Conservation (phyloP, 1,140 invertebrate species). For the Ectropis grisescens region DNA sequence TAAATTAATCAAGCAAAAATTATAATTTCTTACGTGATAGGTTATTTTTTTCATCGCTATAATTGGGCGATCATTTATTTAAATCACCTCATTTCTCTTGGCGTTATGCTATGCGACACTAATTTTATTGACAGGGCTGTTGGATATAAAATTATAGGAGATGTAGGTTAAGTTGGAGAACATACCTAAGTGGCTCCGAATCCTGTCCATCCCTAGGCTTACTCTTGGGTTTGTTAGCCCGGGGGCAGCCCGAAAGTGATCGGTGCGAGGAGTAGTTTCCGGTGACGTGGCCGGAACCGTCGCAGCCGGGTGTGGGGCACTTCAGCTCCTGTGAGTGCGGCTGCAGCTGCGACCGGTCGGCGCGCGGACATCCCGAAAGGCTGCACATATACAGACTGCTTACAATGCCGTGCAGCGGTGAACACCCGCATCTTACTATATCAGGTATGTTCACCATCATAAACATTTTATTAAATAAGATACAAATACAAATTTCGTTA, state of each 20-base stretch:
- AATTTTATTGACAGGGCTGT: no score
- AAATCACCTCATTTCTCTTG: no score
- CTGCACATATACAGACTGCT: constrained; percentile 74
- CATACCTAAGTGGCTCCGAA: constrained; percentile 87
- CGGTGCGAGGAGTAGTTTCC: constrained; percentile 91
- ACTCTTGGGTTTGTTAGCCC: constrained; percentile 93
- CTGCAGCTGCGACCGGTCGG: constrained; percentile 91
- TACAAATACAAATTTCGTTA: no score
- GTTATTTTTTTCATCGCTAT: no score
- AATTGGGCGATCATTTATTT: no score
- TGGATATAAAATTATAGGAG: no score
- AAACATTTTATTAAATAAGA: no score
- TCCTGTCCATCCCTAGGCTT: constrained; percentile 92
- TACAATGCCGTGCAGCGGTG: constrained; percentile 79
- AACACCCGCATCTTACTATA: constrained; percentile 82
- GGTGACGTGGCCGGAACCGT: constrained; percentile 87
- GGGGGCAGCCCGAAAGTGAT: constrained; percentile 91
- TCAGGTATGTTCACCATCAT: no score
- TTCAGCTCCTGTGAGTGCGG: constrained; percentile 84
- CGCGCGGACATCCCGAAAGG: constrained; percentile 92
- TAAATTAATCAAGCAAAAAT: no score
- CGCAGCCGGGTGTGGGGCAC: constrained; percentile 90
- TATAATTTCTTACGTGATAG: no score
- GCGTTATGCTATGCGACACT: no score
- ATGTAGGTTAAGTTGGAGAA: no score